Conservation (phyloP, 2,888 invertebrate genomes). For the Phorcus lineatus region DNA sequence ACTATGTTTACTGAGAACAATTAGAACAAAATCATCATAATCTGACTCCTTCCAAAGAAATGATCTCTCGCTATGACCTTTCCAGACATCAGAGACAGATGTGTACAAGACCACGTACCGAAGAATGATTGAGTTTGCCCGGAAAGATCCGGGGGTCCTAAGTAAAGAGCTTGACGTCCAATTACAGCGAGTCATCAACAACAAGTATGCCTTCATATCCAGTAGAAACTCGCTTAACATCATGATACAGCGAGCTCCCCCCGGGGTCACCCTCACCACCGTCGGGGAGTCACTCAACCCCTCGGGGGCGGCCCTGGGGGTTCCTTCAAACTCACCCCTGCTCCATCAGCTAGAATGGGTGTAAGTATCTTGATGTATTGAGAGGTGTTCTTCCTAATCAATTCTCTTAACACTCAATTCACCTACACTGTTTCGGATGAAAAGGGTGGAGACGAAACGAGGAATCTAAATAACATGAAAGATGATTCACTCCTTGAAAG, state of each 20-base stretch:
- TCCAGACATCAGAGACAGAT: background rate
- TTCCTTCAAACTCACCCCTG: background rate
- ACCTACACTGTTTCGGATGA: no score
- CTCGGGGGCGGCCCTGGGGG: background rate
- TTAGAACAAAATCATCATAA: no score
- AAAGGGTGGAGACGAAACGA: no score
- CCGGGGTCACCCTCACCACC: background rate
- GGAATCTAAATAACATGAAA: no score
- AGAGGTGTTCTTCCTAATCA: no score
- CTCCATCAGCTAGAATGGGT: background rate
- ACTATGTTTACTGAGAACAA: no score
- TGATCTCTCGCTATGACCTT: no score
- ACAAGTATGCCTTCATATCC: conserved; percentile 9
- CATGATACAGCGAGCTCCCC: background rate
- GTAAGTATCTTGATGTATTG: background rate
- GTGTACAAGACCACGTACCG: background rate
- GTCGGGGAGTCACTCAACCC: background rate
- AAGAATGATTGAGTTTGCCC: background rate
- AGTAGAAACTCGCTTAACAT: background rate
- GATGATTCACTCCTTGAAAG: no score
- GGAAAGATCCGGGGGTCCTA: background rate
- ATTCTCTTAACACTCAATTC: no score
- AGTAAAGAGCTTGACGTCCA: background rate
- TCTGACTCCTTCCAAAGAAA: no score
- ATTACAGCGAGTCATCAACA: background rate